phyloP scores from a whole-genome alignment of 2,113 vertebrate genomes.

The Dendrocopos noguchii region DNA sequence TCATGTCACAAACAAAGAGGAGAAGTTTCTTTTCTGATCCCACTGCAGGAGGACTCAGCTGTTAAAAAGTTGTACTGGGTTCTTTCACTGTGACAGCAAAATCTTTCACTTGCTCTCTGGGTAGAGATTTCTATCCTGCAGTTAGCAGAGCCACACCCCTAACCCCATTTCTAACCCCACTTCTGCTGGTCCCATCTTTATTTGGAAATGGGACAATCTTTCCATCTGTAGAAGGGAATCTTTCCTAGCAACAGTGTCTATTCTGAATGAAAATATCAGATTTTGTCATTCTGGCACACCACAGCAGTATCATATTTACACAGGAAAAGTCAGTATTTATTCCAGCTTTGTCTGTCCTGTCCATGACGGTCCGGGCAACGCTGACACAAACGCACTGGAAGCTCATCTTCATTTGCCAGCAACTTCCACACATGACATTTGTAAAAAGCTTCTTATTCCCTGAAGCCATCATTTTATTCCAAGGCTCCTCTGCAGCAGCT shows the following conservation, averaged over 20 bases:
- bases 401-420: neutral
- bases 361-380: neutral
- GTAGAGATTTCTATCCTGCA: neutral
- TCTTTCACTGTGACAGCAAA: neutral
- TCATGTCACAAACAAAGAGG: neutral
- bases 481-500: neutral
- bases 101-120: neutral
- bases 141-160: neutral
- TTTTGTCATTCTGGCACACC: slow-evolving; percentile 33
- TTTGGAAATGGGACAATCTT: neutral
- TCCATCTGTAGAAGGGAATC: neutral
- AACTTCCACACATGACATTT: neutral
- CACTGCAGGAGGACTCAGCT: slow-evolving; percentile 17
- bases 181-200: neutral
- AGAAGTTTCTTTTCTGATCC: neutral
- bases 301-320: neutral
- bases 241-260: neutral
- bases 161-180: neutral
- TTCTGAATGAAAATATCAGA: slow-evolving; percentile 32
- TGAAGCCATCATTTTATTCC: neutral
- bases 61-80: neutral
- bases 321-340: neutral
- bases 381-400: neutral
- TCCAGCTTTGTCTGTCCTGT: slow-evolving; percentile 52
- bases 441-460: neutral